Evolutionary conservation across 2,888 invertebrate genomes (phyloP).

Genomic region (Lasioglossum morio): DNA sequence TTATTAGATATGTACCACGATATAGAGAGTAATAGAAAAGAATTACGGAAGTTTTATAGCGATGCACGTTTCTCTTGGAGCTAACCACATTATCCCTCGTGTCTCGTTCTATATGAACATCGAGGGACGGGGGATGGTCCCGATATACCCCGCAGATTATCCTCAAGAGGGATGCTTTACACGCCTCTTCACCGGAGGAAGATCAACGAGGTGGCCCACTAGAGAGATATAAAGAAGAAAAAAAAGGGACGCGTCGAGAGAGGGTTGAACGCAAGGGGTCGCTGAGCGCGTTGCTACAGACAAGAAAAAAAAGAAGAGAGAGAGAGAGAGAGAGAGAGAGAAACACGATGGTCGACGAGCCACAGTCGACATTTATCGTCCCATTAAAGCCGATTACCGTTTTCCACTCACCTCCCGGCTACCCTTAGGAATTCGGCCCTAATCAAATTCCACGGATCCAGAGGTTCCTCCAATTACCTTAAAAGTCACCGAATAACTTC

Average conservation of each 20-base stretch:
- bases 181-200: slow-evolving; percentile 53
- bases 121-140: slow-evolving; percentile 37
- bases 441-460: slow-evolving; percentile 21
- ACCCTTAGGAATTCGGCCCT: not conserved
- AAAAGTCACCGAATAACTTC: not conserved
- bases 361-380: slow-evolving; percentile 51
- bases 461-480: slow-evolving; percentile 8
- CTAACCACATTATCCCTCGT: slow-evolving; percentile 10
- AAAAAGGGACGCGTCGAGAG: slow-evolving; percentile 58
- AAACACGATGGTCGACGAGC: slow-evolving; percentile 37
- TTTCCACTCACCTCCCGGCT: slow-evolving; percentile 7
- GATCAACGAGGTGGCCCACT: slow-evolving; percentile 65
- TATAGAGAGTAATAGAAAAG: not conserved
- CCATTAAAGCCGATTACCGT: slow-evolving; percentile 39
- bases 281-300: slow-evolving; percentile 31
- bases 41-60: not conserved
- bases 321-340: slow-evolving; percentile 13
- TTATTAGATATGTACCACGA: not conserved
- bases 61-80: not conserved
- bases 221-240: slow-evolving; percentile 57
- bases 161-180: slow-evolving; percentile 49
- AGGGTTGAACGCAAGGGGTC: slow-evolving; percentile 59
- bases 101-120: slow-evolving; percentile 16
- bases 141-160: slow-evolving; percentile 54
- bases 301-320: not conserved